phyloP scores from a whole-genome alignment of 2,797 vertebrate genomes.

The Brachyalestes nurse region DNA sequence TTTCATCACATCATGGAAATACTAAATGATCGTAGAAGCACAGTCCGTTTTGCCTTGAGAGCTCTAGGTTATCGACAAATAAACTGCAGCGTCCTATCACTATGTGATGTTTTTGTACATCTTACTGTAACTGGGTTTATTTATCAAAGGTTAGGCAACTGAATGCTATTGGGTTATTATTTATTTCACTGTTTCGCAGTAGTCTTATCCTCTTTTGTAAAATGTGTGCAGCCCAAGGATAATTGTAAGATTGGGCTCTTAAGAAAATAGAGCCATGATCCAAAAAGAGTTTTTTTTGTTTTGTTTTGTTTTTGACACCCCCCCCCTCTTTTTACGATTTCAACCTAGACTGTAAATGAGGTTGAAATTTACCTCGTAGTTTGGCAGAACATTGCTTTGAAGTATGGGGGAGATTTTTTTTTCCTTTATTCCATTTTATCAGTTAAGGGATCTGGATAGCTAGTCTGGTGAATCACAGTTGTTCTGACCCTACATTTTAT shows the following conservation, averaged over 20 bases:
- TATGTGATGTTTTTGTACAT: slow-evolving; percentile 95
- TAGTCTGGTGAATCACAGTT: slow-evolving; percentile 79
- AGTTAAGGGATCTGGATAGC: slow-evolving; percentile 73
- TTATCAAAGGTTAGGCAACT: slow-evolving; percentile 88
- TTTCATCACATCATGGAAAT: slow-evolving; percentile 72
- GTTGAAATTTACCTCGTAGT: slow-evolving; percentile 72
- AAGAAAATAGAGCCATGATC: slow-evolving; percentile 37
- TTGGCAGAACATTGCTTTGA: slow-evolving; percentile 69
- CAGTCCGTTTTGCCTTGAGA: slow-evolving; percentile 66
- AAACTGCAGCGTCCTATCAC: slow-evolving; percentile 91
- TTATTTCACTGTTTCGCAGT: slow-evolving; percentile 88
- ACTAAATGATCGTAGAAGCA: slow-evolving; percentile 63
- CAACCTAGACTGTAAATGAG: slow-evolving; percentile 66
- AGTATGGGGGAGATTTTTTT: slow-evolving; percentile 73
- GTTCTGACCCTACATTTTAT: slow-evolving; percentile 72
- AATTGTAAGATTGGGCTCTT: slow-evolving; percentile 80
- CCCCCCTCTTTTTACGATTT: slow-evolving; percentile 68
- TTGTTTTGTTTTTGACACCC: slow-evolving; percentile 13
- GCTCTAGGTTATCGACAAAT: slow-evolving; percentile 73
- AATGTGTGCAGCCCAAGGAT: slow-evolving; percentile 76
- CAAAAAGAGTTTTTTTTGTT: slow-evolving; percentile 23
- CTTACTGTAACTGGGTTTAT: slow-evolving; percentile 91
- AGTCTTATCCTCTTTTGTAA: slow-evolving; percentile 84
- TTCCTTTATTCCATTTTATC: slow-evolving; percentile 55
- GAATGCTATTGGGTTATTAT: slow-evolving; percentile 87